Evolutionary conservation across 2,888 invertebrate genomes (phyloP).

Genomic region (Chymomyza caudatula): DNA sequence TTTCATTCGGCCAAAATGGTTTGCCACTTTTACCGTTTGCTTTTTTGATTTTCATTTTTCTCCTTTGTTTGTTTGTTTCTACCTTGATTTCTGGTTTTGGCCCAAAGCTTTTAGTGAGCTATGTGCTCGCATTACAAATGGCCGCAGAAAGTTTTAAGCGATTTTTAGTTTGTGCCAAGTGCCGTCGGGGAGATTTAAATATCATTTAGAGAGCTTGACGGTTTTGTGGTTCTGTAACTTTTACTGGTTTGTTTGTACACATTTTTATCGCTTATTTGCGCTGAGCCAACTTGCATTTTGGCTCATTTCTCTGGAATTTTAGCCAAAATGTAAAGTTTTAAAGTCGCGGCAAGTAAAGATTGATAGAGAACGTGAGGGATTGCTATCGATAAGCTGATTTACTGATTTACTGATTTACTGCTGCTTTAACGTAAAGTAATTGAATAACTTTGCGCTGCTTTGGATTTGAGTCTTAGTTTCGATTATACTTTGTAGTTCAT

Average conservation of each 20-base stretch:
- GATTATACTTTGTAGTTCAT: neutral
- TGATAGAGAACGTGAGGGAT: constrained; percentile 3
- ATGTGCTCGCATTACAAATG: constrained; percentile 14
- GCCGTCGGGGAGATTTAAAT: constrained; percentile 13
- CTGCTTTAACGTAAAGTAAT: constrained; percentile 3
- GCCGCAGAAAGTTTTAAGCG: constrained; percentile 36
- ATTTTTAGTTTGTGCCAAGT: constrained; percentile 34
- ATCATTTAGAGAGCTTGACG: neutral
- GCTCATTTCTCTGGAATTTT: neutral
- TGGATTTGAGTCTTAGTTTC: neutral
- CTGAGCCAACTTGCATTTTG: neutral
- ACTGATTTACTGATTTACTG: constrained; percentile 10
- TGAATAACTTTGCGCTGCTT: constrained; percentile 11
- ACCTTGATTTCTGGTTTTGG: constrained; percentile 45
- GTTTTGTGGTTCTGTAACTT: neutral
- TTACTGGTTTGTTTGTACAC: neutral
- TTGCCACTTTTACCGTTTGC: neutral
- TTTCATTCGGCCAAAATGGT: constrained; percentile 41
- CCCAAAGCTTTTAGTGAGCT: constrained; percentile 34
- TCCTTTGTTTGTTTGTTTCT: constrained; percentile 13
- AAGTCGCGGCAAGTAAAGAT: neutral
- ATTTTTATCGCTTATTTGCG: neutral
- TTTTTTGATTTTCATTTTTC: constrained; percentile 1
- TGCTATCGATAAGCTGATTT: constrained; percentile 24
- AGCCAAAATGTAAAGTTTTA: neutral